A percentile compares a stretch with the other conserved stretches of the same genome.
These are phyloP conservation scores for Melierax canorus DNA, from an alignment of 2,113 vertebrate genomes.

Conservation along the genomic window DNA sequence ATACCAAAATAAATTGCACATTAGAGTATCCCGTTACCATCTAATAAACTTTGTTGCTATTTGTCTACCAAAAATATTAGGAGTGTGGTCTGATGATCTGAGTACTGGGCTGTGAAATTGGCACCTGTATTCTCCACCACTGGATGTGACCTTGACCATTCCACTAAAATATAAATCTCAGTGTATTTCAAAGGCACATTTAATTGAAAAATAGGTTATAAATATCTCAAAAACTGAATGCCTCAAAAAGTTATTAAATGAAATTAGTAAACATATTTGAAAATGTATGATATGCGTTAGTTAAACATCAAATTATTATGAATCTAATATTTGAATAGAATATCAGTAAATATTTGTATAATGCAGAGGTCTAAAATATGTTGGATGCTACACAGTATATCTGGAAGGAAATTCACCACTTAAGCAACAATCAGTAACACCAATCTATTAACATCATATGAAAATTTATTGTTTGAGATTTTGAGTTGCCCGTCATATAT, in stretches of 20 bases:
- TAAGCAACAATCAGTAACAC: background rate
- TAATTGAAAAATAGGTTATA: background rate
- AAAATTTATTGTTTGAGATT: background rate
- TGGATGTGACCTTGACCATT: background rate
- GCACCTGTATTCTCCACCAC: background rate
- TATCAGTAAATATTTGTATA: background rate
- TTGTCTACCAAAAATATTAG: slow-evolving; percentile 26
- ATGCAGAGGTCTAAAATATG: background rate
- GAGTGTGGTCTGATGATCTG: background rate
- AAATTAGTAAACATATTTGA: background rate
- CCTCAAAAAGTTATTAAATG: background rate
- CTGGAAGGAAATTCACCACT: fast-evolving
- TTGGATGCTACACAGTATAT: background rate
- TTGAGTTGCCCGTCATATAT: background rate
- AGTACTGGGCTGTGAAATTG: slow-evolving; percentile 26
- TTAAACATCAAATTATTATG: background rate
- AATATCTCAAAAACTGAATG: background rate
- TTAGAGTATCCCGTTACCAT: background rate
- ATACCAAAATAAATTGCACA: background rate
- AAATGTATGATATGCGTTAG: background rate
- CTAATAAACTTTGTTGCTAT: background rate
- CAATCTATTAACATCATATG: fast-evolving
- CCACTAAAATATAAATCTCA: background rate
- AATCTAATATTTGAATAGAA: background rate
- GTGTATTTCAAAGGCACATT: background rate